phyloP scores from a whole-genome alignment of 2,113 vertebrate genomes.

The Alethe diademata region DNA sequence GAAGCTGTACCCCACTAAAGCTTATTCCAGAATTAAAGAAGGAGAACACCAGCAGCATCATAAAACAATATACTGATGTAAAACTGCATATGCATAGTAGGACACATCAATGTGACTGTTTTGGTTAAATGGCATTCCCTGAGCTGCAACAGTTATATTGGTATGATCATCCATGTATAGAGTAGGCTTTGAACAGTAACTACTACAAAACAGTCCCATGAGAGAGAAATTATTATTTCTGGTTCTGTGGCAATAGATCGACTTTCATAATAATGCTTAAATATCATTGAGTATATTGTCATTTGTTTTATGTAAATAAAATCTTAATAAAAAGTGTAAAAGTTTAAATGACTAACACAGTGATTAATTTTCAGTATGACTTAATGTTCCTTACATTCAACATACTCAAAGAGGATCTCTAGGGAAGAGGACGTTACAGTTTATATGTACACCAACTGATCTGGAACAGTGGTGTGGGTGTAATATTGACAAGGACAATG shows the following conservation, averaged over 20 bases:
- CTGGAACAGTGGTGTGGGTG: conserved; percentile 9
- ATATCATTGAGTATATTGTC: conserved; percentile 32
- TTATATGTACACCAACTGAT: conserved; percentile 7
- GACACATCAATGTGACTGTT: neutral
- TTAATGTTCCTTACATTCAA: conserved; percentile 16
- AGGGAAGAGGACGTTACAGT: conserved; percentile 8
- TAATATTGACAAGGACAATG: conserved; percentile 15
- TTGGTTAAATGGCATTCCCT: neutral
- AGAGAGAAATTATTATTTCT: neutral
- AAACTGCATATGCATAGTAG: neutral
- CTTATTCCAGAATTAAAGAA: neutral
- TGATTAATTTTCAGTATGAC: conserved; percentile 47
- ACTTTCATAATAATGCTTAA: conserved; percentile 28
- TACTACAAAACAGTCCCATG: conserved; percentile 13
- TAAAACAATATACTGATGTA: neutral
- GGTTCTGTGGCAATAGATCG: neutral
- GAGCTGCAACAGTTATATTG: neutral
- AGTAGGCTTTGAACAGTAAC: neutral
- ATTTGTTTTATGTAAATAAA: conserved; percentile 67
- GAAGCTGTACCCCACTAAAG: neutral
- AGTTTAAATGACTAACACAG: conserved; percentile 57
- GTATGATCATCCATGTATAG: neutral
- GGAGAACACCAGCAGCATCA: neutral
- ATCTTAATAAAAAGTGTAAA: conserved; percentile 57
- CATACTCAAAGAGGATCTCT: conserved; percentile 28